Evolutionary conservation across 2,888 invertebrate genomes (phyloP).

Genomic region (Meteorus colon): DNA sequence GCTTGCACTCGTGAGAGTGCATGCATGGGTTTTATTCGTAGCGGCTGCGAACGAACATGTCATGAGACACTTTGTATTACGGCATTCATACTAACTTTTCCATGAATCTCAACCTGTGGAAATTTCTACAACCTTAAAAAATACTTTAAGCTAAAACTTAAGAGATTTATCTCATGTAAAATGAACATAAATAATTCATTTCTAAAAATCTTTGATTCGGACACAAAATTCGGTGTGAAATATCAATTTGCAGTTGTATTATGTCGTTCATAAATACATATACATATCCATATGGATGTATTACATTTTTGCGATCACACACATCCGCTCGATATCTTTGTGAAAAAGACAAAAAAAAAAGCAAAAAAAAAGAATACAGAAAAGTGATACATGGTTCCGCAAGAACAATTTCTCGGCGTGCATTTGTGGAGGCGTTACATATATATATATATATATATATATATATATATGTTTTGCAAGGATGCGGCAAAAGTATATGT

Average conservation of each 20-base stretch:
- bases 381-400: background rate
- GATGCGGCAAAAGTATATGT: conserved; percentile 18
- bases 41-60: background rate
- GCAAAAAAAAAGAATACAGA: background rate
- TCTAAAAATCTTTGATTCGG: too few species aligned
- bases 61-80: background rate
- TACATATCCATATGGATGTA: too few species aligned
- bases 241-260: too few species aligned
- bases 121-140: conserved; percentile 17
- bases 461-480: conserved; percentile 12
- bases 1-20: conserved; percentile 28
- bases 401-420: conserved; percentile 19
- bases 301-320: too few species aligned
- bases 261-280: too few species aligned
- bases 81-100: conserved; percentile 11
- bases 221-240: too few species aligned
- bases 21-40: background rate
- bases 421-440: background rate
- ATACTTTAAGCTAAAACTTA: background rate
- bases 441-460: background rate
- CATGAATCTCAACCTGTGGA: conserved; percentile 37
- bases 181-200: too few species aligned
- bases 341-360: background rate
- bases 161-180: background rate
- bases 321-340: background rate